Conservation (phyloP, 2,888 invertebrate species). For the Amorpha juglandis region DNA sequence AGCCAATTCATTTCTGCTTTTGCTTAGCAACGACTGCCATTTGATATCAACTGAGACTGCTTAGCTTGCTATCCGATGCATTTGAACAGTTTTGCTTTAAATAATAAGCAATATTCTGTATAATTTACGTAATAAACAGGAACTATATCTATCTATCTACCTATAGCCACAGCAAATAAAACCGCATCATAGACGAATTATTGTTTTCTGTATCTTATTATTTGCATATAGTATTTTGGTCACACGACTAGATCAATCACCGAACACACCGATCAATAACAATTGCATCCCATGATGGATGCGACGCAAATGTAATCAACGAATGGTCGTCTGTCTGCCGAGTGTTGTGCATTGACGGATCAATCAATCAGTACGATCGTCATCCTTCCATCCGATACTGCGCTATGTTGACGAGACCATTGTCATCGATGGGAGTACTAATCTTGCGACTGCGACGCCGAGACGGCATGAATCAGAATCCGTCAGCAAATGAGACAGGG, state of each 20-base stretch:
- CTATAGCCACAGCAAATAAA: neutral
- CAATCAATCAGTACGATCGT: constrained; percentile 19
- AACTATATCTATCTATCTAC: neutral
- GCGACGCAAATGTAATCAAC: constrained; percentile 17
- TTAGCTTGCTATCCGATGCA: neutral
- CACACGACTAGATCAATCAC: neutral
- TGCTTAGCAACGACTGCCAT: neutral
- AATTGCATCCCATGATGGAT: constrained; percentile 21
- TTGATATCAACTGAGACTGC: neutral
- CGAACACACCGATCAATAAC: constrained; percentile 7
- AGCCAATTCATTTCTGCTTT: constrained; percentile 1
- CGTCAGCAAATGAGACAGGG: constrained; percentile 32
- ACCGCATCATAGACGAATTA: neutral
- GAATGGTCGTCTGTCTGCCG: constrained; percentile 15
- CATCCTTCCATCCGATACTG: constrained; percentile 16
- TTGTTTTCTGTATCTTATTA: neutral
- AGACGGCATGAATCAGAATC: constrained; percentile 31
- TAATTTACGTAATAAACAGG: neutral
- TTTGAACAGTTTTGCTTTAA: neutral
- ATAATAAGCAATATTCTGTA: neutral
- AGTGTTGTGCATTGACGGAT: constrained; percentile 9
- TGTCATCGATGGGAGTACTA: constrained; percentile 19
- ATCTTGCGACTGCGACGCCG: constrained; percentile 16
- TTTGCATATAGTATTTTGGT: neutral
- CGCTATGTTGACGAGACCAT: constrained; percentile 21